A percentile compares a stretch with the other conserved stretches of the same genome.
phyloP scores from a whole-genome alignment of 2,113 vertebrate genomes.

The Lophotis ruficrista region DNA sequence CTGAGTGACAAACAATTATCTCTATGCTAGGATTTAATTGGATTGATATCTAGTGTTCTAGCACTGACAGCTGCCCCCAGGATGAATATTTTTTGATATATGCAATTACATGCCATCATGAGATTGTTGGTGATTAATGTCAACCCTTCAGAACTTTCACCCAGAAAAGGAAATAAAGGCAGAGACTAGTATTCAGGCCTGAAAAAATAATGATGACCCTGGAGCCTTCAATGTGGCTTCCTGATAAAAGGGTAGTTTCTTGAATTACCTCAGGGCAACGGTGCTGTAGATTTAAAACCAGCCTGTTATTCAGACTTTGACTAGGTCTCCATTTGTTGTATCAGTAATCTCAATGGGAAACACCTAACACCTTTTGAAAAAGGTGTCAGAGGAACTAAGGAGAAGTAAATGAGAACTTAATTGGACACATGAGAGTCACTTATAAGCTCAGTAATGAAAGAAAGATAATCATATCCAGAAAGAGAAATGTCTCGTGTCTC shows the following conservation, averaged over 20 bases:
- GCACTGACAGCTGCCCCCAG: slow-evolving; percentile 33
- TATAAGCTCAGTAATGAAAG: not conserved
- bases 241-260: not conserved
- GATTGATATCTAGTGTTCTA: slow-evolving; percentile 16
- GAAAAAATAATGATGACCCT: slow-evolving; percentile 30
- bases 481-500: not conserved
- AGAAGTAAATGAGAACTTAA: slow-evolving; percentile 36
- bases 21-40: slow-evolving; percentile 39
- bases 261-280: not conserved
- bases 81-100: slow-evolving; percentile 30
- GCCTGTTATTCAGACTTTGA: not conserved
- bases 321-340: not conserved
- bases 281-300: not conserved
- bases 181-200: not conserved
- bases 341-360: not conserved
- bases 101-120: slow-evolving; percentile 16
- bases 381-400: not conserved
- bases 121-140: slow-evolving; percentile 34
- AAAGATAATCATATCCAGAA: not conserved
- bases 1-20: slow-evolving; percentile 45
- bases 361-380: not conserved
- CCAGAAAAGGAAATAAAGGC: slow-evolving; percentile 22
- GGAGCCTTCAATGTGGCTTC: not conserved
- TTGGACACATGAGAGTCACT: not conserved
- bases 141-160: slow-evolving; percentile 29